These are phyloP conservation scores for Elachura formosa DNA, from an alignment of 2,113 vertebrate genomes.

Conservation along the genomic window DNA sequence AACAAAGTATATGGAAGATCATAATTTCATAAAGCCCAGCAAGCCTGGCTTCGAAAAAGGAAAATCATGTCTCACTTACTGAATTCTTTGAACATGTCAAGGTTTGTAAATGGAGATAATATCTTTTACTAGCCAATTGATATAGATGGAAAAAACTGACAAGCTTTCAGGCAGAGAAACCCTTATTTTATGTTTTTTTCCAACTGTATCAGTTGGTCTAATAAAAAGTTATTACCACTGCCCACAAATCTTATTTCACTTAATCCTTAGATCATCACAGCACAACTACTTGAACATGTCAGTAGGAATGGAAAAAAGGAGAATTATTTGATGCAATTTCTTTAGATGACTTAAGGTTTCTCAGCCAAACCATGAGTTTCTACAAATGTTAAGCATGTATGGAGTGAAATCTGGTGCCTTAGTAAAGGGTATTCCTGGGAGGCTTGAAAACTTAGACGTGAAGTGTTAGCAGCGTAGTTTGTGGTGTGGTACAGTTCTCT, in stretches of 20 bases:
- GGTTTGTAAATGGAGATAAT: constrained; percentile 39
- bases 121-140: constrained; percentile 45
- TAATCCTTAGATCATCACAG: not conserved
- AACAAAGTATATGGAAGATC: not conserved
- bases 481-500: not conserved
- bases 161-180: constrained; percentile 26
- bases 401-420: not conserved
- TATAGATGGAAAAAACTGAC: constrained; percentile 33
- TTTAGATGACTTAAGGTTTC: not conserved
- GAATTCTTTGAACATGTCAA: constrained; percentile 42
- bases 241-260: constrained; percentile 13
- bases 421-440: not conserved
- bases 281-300: not conserved
- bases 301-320: not conserved
- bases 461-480: not conserved
- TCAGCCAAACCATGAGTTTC: not conserved
- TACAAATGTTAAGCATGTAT: not conserved
- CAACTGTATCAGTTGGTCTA: constrained; percentile 14
- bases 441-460: not conserved
- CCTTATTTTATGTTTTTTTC: not conserved
- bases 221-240: constrained; percentile 36
- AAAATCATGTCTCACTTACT: constrained; percentile 22
- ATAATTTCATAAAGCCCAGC: not conserved
- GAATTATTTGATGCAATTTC: not conserved
- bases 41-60: constrained; percentile 20